phyloP scores from a whole-genome alignment of 2,113 vertebrate species.

The Rhineura floridana region DNA sequence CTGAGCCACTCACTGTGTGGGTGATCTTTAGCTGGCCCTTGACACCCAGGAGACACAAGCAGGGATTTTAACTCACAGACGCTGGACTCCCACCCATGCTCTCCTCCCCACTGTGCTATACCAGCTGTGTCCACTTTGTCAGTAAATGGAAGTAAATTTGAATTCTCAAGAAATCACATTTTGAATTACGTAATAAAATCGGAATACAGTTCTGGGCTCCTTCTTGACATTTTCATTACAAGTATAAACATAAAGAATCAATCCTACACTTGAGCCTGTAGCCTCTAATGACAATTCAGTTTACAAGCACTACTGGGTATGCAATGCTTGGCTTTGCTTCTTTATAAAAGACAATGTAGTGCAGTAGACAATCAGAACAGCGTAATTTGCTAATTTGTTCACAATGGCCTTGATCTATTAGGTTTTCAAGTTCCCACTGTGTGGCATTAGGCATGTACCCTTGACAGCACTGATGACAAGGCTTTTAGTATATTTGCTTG shows the following conservation, averaged over 20 bases:
- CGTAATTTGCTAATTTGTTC: conserved; percentile 25
- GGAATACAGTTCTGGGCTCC: background rate
- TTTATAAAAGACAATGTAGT: background rate
- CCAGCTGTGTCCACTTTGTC: background rate
- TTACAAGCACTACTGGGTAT: background rate
- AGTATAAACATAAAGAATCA: conserved; percentile 12
- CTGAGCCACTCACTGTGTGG: too few species aligned
- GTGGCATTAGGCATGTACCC: conserved; percentile 19
- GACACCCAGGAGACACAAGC: too few species aligned
- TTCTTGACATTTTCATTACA: conserved; percentile 29
- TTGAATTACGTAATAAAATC: conserved; percentile 10
- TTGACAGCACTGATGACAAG: background rate
- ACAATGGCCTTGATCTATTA: conserved; percentile 34
- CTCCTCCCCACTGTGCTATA: too few species aligned
- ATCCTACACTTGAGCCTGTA: background rate
- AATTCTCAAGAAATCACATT: background rate
- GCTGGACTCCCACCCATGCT: too few species aligned
- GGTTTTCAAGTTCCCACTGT: conserved; percentile 15
- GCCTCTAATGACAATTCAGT: background rate
- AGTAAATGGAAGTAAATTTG: background rate
- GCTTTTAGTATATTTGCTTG: conserved; percentile 8
- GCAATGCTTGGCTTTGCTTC: conserved; percentile 2
- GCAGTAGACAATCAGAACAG: background rate
- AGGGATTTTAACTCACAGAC: too few species aligned
- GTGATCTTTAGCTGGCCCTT: too few species aligned